These are phyloP conservation scores for Phalacrocorax pelagicus DNA, from an alignment of 2,113 vertebrate genomes.

Conservation along the genomic window DNA sequence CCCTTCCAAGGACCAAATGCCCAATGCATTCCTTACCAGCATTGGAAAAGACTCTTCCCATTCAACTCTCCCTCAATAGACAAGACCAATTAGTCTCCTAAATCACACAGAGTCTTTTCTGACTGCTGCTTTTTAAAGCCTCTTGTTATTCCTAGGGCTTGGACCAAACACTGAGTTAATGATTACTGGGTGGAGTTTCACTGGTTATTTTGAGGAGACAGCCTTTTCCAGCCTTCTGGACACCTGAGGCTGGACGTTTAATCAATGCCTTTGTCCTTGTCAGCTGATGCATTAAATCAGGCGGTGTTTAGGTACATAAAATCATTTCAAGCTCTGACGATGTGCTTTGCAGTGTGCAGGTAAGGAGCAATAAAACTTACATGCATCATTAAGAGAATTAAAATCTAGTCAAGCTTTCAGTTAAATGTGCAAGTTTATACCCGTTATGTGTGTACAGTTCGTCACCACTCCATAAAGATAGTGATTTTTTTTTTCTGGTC, in stretches of 20 bases:
- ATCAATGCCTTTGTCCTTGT: slow-evolving; percentile 60
- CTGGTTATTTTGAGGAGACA: slow-evolving; percentile 15
- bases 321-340: slow-evolving; percentile 12
- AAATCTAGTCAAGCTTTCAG: background rate
- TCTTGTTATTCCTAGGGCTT: background rate
- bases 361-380: background rate
- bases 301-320: slow-evolving; percentile 30
- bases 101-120: background rate
- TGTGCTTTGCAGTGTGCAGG: background rate
- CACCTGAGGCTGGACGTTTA: slow-evolving; percentile 27
- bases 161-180: slow-evolving; percentile 50
- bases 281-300: slow-evolving; percentile 60
- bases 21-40: rapidly evolving
- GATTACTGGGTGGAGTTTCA: slow-evolving; percentile 51
- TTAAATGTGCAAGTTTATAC: background rate
- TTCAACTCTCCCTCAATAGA: rapidly evolving
- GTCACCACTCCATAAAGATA: background rate
- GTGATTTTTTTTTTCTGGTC: background rate
- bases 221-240: slow-evolving; percentile 45
- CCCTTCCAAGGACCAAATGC: background rate
- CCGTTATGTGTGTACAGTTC: background rate
- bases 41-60: background rate
- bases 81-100: background rate
- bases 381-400: background rate
- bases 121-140: background rate